Evolutionary conservation across 1,140 invertebrate species (phyloP).

Genomic region (Tigriopus japonicus): DNA sequence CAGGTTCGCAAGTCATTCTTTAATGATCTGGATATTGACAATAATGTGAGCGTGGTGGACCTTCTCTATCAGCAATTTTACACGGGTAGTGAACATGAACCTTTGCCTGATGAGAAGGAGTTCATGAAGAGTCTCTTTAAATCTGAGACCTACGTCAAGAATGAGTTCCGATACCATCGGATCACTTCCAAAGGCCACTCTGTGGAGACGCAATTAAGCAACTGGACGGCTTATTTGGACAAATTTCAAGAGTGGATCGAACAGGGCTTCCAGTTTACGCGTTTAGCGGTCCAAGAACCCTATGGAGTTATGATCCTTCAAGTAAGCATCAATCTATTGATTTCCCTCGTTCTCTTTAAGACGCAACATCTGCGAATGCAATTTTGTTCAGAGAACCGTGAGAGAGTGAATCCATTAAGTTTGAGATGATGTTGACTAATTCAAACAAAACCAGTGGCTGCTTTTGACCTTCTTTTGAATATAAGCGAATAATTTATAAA

Average conservation of each 20-base stretch:
- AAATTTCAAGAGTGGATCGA: slow-evolving; percentile 10
- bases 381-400: too few species aligned
- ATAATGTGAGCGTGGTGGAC: slow-evolving; percentile 4
- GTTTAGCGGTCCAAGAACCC: slow-evolving; percentile 13
- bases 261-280: slow-evolving; percentile 12
- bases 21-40: slow-evolving; percentile 8
- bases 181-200: background rate
- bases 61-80: slow-evolving; percentile 11
- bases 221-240: slow-evolving; percentile 12
- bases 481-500: too few species aligned
- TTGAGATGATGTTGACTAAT: too few species aligned
- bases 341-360: too few species aligned
- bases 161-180: slow-evolving; percentile 12
- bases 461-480: too few species aligned
- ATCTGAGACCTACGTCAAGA: slow-evolving; percentile 13
- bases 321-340: background rate
- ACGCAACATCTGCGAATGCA: too few species aligned
- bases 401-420: too few species aligned
- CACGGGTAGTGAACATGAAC: background rate
- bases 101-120: background rate
- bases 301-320: slow-evolving; percentile 13
- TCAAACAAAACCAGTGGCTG: too few species aligned
- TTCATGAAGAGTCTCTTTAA: slow-evolving; percentile 9
- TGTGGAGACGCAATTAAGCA: background rate
- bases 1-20: slow-evolving; percentile 9